These are phyloP conservation scores for Adelges cooleyi DNA, from an alignment of 1,140 invertebrate genomes.

Conservation along the genomic window DNA sequence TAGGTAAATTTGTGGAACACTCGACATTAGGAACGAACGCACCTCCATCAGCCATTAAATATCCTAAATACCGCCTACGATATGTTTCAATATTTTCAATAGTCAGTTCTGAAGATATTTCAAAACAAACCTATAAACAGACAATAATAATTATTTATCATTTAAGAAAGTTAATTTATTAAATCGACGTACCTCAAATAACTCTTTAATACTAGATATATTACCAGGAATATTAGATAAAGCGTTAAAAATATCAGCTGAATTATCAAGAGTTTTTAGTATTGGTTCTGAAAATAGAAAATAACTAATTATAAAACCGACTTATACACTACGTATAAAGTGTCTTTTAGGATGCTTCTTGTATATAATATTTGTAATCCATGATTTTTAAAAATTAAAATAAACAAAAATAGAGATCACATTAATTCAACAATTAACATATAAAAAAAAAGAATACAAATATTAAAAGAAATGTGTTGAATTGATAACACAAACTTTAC, in stretches of 20 bases:
- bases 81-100: constrained; percentile 82
- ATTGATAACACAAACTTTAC: no score
- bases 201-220: constrained; percentile 76
- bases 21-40: constrained; percentile 82
- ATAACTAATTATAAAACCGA: no score
- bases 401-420: background rate
- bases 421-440: no score
- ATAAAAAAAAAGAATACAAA: no score
- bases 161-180: no score
- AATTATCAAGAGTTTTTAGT: constrained; percentile 71
- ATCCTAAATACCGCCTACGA: constrained; percentile 79
- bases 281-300: constrained; percentile 60
- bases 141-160: constrained; percentile 10
- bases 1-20: constrained; percentile 76
- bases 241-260: constrained; percentile 93
- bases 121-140: constrained; percentile 45
- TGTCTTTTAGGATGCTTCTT: background rate
- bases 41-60: constrained; percentile 93
- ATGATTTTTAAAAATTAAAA: background rate
- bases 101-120: constrained; percentile 58
- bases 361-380: background rate
- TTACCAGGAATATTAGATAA: constrained; percentile 88
- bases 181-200: constrained; percentile 48
- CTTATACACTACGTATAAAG: no score
- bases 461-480: no score